Conservation (phyloP, 2,888 invertebrate genomes). For the Aelia acuminata region DNA sequence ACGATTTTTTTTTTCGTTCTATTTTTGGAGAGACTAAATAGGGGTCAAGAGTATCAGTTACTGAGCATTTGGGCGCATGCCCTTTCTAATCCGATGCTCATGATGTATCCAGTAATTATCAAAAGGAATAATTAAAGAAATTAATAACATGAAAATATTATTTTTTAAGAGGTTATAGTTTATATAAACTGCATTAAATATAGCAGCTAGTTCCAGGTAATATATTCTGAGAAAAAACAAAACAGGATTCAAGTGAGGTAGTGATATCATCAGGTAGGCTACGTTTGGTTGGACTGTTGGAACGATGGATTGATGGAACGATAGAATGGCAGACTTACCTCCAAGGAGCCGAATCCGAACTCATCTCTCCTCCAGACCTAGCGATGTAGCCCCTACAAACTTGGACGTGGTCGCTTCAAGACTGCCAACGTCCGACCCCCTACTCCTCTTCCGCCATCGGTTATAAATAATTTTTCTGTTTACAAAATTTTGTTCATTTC, state of each 20-base stretch:
- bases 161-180: neutral
- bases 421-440: constrained; percentile 52
- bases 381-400: constrained; percentile 4
- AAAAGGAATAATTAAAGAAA: neutral
- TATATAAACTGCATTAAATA: neutral
- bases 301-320: neutral
- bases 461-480: constrained; percentile 58
- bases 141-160: neutral
- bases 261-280: too few relatives aligned
- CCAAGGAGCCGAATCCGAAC: constrained; percentile 65
- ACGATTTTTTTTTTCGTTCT: neutral
- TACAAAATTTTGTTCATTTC: constrained; percentile 43
- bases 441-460: constrained; percentile 38
- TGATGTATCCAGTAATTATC: neutral
- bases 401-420: constrained; percentile 35
- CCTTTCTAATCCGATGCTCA: neutral
- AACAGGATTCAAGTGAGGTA: neutral
- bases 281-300: neutral
- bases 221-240: neutral
- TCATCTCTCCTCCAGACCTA: constrained; percentile 60
- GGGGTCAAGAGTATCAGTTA: constrained; percentile 42
- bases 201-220: neutral
- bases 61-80: neutral
- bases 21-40: neutral
- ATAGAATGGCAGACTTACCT: constrained; percentile 61